Percentiles rank a stretch among this genome's conserved stretches.
Evolutionary conservation across 2,113 vertebrate species (phyloP).

Genomic region (Mionectes macconnelli): DNA sequence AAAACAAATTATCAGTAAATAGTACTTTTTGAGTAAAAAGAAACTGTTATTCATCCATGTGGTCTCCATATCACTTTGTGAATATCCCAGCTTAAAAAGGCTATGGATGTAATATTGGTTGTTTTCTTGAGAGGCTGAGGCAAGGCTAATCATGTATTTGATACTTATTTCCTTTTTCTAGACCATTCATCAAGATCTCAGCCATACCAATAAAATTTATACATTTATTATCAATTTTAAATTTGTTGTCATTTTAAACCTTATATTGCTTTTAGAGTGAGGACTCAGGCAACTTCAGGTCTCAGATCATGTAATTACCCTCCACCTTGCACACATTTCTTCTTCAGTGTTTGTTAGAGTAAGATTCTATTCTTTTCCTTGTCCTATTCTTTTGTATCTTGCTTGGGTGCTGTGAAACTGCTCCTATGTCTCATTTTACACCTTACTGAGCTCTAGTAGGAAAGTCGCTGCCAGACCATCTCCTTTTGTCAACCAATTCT

Average conservation of each 20-base stretch:
- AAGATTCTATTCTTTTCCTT: neutral
- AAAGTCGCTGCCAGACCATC: neutral
- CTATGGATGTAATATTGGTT: neutral
- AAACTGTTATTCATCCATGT: neutral
- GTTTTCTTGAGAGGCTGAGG: neutral
- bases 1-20: neutral
- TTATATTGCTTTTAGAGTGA: neutral
- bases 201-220: neutral
- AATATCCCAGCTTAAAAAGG: neutral
- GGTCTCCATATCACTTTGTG: neutral
- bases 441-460: neutral
- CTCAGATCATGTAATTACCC: neutral
- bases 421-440: neutral
- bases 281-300: neutral
- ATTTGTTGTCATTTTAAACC: neutral
- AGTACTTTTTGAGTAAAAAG: neutral
- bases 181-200: neutral
- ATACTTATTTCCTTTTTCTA: neutral
- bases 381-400: neutral
- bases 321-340: neutral
- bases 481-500: slow-evolving; percentile 29
- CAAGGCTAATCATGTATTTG: neutral
- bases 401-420: neutral
- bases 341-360: neutral
- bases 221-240: neutral